These are phyloP conservation scores for Phrynosoma platyrhinos DNA, from an alignment of 2,113 vertebrate species.

Conservation along the genomic window DNA sequence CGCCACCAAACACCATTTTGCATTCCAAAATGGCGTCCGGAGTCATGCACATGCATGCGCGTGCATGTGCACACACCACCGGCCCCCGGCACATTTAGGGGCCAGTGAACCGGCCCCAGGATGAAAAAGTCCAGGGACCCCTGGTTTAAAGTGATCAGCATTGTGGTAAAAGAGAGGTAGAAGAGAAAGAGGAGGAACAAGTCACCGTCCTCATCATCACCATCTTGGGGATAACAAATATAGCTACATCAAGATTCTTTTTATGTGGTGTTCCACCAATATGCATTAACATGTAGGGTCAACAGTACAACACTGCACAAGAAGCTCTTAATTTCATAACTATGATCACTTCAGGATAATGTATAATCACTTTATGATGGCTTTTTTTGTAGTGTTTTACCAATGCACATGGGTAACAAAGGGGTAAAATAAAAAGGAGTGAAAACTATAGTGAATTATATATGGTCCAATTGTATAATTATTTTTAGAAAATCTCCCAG, in stretches of 20 bases:
- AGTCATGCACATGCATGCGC: too few species aligned
- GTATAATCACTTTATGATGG: neutral
- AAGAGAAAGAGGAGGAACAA: too few species aligned
- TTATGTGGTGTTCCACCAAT: neutral
- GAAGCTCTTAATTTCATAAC: neutral
- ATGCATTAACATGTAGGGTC: too few species aligned
- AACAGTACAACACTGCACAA: neutral
- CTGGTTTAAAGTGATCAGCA: too few species aligned
- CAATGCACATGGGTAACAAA: neutral
- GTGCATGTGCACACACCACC: too few species aligned
- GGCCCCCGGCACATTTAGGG: too few species aligned
- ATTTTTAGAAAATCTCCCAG: neutral
- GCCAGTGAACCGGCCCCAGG: too few species aligned
- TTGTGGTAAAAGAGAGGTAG: too few species aligned
- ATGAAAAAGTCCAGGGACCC: too few species aligned
- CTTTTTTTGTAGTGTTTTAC: neutral
- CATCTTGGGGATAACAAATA: neutral
- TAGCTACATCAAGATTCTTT: neutral
- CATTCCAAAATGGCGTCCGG: too few species aligned
- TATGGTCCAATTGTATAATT: neutral
- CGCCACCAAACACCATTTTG: too few species aligned
- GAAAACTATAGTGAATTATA: neutral
- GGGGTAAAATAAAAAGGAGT: neutral
- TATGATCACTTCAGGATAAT: neutral
- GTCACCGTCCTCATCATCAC: neutral